Evolutionary conservation across 2,113 vertebrate species (phyloP).

Genomic region (Oenanthe oenanthe): DNA sequence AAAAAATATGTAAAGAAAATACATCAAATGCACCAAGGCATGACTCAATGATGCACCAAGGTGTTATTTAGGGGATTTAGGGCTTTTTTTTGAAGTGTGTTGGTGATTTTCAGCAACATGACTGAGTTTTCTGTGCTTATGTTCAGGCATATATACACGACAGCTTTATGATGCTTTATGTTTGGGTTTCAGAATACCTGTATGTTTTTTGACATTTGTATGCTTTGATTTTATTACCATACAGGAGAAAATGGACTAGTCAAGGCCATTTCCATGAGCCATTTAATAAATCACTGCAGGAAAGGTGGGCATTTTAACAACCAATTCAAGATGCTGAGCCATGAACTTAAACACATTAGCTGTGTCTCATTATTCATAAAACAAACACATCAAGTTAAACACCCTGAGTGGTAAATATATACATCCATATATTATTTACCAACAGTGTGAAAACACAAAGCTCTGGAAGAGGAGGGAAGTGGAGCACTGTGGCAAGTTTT

Average conservation of each 20-base stretch:
- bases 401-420: not conserved
- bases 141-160: not conserved
- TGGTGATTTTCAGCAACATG: not conserved
- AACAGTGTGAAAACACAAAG: not conserved
- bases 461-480: not conserved
- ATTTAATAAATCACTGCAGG: conserved; percentile 1
- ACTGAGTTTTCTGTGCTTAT: not conserved
- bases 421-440: conserved; percentile 19
- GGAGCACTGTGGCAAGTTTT: not conserved
- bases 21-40: not conserved
- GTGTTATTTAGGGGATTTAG: not conserved
- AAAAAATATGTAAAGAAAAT: not conserved
- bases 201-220: not conserved
- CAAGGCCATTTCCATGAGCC: not conserved
- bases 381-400: not conserved
- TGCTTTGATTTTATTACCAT: not conserved
- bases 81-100: not conserved
- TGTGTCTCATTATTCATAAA: conserved; percentile 13
- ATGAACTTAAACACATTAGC: conserved; percentile 7
- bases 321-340: not conserved
- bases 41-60: rapidly evolving
- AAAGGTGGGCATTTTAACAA: conserved; percentile 4
- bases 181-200: not conserved
- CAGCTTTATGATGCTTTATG: not conserved
- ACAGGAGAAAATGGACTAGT: not conserved